phyloP scores from a whole-genome alignment of 1,140 invertebrate genomes.

The Aphidius ervi region DNA sequence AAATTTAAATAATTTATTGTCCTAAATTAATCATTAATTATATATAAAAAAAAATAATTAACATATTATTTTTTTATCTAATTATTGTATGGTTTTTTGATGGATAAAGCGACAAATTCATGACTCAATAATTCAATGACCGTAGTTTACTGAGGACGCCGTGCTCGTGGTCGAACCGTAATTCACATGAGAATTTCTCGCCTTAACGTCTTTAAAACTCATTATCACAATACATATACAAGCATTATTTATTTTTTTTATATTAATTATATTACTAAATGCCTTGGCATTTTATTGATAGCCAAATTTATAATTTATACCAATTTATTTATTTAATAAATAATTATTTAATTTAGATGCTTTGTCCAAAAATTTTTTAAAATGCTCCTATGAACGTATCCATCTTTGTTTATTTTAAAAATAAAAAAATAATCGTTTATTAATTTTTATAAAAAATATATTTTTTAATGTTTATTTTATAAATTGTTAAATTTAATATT shows the following conservation, averaged over 20 bases:
- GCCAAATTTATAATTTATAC: not conserved
- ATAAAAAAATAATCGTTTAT: conserved; percentile 4
- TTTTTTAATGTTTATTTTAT: not conserved
- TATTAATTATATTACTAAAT: conserved; percentile 11
- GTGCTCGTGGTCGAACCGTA: conserved; percentile 29
- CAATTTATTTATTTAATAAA: not conserved
- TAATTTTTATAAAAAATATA: conserved; percentile 17
- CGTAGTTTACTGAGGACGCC: conserved; percentile 42
- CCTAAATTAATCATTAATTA: not conserved
- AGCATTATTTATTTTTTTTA: conserved; percentile 4
- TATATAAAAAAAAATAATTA: not conserved
- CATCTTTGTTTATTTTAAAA: not conserved
- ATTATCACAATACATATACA: not conserved
- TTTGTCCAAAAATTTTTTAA: not conserved
- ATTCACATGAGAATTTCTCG: conserved; percentile 31
- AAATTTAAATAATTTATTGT: conserved; percentile 12
- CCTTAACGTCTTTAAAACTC: conserved; percentile 16
- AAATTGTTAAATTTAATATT: conserved; percentile 2
- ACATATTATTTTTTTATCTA: conserved; percentile 2
- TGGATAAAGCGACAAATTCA: conserved; percentile 41
- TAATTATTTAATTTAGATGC: not conserved
- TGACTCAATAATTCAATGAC: conserved; percentile 24
- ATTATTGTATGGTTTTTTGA: conserved; percentile 30
- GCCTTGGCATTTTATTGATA: not conserved
- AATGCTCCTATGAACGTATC: not conserved